Evolutionary conservation across 2,797 vertebrate species (phyloP), one percentile per base, ranked within the genome.

Genomic region (Ataeniobius toweri): DNA sequence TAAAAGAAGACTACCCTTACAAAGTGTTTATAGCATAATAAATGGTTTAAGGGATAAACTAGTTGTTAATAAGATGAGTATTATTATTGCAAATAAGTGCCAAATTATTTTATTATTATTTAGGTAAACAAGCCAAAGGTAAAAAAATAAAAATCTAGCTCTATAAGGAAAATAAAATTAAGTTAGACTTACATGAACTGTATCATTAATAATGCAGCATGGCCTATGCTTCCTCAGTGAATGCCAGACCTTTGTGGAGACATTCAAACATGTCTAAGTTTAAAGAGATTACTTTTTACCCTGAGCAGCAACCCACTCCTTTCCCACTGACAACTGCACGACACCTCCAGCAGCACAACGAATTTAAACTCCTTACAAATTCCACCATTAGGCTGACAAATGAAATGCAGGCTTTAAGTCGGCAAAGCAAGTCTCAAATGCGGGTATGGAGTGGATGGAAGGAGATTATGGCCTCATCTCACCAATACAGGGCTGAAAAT

Each of bases 371-470:
- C 90, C 90, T 93, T 92, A 90, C 90, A 92, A 87, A 92, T 91
- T 93, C 78, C 87, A 80, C 92, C 88, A 92, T 93, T 94, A 93
- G 93, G 89, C 93, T 93, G 92, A 94, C 92, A 93, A 92, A 91
- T 93, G 91, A 93, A 91, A 93, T 77, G 90, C 83, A 80, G 84
- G 82, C 87, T 91, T 93, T 91, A 93, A 92, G 88, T 92, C 82
- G n/a, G 90, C 83, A 78, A 85, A 90, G 90, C 58, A 36, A 84
- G 83, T 59, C 81, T 91, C 80, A 82, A 89, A 91, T 91, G 87
- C 92, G 77, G 85, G 87, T 85, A 78, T 68, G 89, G 85, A 90
- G 88, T 81, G 90, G 86, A 90, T 89, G 87, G 89, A 89, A 90
- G 88, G 86, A 92, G 93, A 94, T 95, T 94, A 94, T 83, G 84